Evolutionary conservation across 1,140 invertebrate species (phyloP).

Genomic region (Euura lappo): DNA sequence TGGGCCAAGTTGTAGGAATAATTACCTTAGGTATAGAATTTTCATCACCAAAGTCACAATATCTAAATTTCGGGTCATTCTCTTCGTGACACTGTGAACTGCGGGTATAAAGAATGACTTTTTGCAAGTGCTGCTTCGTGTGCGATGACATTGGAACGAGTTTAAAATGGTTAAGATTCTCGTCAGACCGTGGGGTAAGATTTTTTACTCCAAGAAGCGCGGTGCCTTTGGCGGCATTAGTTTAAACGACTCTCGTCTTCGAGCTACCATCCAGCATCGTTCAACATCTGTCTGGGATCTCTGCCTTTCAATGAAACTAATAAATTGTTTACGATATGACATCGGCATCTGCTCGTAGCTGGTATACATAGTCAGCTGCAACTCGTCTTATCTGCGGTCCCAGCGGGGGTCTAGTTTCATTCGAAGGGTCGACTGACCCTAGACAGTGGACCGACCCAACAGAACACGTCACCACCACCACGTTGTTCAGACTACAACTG

Average conservation of each 20-base stretch:
- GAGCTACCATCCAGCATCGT: neutral
- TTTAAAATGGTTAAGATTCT: neutral
- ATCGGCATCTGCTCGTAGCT: neutral
- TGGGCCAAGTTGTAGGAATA: too few species aligned
- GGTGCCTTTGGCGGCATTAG: conserved; percentile 2
- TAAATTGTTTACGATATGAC: neutral
- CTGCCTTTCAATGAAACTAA: neutral
- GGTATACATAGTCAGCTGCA: neutral
- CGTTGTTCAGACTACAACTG: too few species aligned
- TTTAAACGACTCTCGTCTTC: neutral
- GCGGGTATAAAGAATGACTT: too few species aligned
- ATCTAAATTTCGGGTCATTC: too few species aligned
- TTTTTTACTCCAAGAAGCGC: neutral
- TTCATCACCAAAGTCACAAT: too few species aligned
- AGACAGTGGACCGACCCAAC: neutral
- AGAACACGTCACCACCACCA: too few species aligned
- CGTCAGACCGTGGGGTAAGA: neutral
- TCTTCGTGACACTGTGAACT: too few species aligned
- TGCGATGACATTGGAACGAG: too few species aligned
- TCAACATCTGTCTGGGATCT: neutral
- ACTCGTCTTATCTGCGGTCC: neutral
- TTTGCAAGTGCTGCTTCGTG: too few species aligned
- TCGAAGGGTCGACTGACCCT: neutral
- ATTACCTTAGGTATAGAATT: too few species aligned
- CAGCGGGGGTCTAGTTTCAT: neutral